Conservation (phyloP, 1,140 invertebrate species). For the Scaptodrosophila lebanonensis region DNA sequence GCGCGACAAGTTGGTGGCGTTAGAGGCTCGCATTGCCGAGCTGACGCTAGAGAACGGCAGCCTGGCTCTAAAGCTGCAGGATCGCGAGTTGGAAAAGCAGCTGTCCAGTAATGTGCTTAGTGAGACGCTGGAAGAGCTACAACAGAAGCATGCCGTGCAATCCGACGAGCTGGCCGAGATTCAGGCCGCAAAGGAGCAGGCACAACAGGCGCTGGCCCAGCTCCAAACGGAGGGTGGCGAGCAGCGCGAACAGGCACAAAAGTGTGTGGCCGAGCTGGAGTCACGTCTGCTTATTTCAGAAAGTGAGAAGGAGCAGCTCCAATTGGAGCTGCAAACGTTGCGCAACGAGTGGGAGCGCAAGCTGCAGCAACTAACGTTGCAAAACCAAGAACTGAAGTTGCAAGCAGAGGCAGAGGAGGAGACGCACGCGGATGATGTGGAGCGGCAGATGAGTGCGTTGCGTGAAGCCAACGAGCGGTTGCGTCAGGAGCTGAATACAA, state of each 20-base stretch:
- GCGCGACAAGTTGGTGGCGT: constrained; percentile 76
- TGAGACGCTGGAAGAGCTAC: constrained; percentile 78
- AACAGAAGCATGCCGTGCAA: constrained; percentile 64
- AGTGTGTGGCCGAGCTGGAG: constrained; percentile 41
- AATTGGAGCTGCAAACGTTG: constrained; percentile 51
- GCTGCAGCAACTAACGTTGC: constrained; percentile 54
- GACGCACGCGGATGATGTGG: constrained; percentile 59
- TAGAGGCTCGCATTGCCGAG: constrained; percentile 76
- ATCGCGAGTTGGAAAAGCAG: constrained; percentile 79
- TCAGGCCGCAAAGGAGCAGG: background rate
- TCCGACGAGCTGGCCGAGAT: background rate
- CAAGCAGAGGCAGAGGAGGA: constrained; percentile 67
- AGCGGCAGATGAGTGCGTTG: constrained; percentile 52
- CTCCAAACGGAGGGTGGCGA: background rate
- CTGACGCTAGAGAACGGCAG: constrained; percentile 70
- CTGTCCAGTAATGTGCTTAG: constrained; percentile 78
- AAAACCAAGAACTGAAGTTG: constrained; percentile 65
- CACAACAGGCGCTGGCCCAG: background rate
- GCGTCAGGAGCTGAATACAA: constrained; percentile 49
- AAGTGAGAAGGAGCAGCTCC: constrained; percentile 60
- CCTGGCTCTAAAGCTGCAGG: constrained; percentile 67
- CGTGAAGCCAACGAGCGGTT: constrained; percentile 49
- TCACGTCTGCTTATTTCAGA: constrained; percentile 57
- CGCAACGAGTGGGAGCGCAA: constrained; percentile 36
- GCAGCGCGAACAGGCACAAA: background rate